Evolutionary conservation across 2,797 vertebrate genomes (phyloP), one percentile per base, ranked within the genome.

Genomic region (Periophthalmus magnuspinnatus): DNA sequence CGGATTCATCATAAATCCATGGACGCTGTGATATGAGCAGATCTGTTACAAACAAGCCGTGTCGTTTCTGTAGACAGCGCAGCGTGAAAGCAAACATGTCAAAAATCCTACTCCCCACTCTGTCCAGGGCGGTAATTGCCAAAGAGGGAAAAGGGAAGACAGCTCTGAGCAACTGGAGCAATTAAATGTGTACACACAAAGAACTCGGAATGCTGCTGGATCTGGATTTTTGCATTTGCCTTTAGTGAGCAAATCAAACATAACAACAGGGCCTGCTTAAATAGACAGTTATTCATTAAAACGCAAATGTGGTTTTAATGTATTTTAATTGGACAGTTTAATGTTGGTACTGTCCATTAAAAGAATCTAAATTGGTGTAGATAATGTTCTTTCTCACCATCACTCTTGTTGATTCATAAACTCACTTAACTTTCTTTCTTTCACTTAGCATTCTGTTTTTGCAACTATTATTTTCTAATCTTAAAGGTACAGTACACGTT

Each of bases 41-140:
- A 71, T 77, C 80, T 80, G 84, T 84, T 61, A 69, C 78, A 86
- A 83, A 85, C 79, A 84, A 83, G 80, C 80, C 57, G 75, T 67
- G 78, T 82, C 38, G 19, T 71, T 60, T 81, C 76, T 84, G 61
- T 82, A 60, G 67, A 84, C 77, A 73, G 67, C 75, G 38, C 83
- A n/a, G 81, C 66, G 47, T 79, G 80, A 88, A 88, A 90, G 84
- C 85, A 72, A 71, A 82, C 64, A 60, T 85, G 89, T 89, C 88
- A 86, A 82, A 89, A 86, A 88, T 87, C 52, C 80, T 88, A 91
- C 87, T 75, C 86, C 86, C 92, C 55, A 80, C 88, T 91, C 87
- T 74, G 85, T 87, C 88, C 81, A 10, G 32, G 76, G 63, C n/a
- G 56, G 72, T 89, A 89, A 90, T 79, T 88, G 88, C 38, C 61